Evolutionary conservation across 2,888 invertebrate genomes (phyloP).

Genomic region (Pseudeuparius sepicola): DNA sequence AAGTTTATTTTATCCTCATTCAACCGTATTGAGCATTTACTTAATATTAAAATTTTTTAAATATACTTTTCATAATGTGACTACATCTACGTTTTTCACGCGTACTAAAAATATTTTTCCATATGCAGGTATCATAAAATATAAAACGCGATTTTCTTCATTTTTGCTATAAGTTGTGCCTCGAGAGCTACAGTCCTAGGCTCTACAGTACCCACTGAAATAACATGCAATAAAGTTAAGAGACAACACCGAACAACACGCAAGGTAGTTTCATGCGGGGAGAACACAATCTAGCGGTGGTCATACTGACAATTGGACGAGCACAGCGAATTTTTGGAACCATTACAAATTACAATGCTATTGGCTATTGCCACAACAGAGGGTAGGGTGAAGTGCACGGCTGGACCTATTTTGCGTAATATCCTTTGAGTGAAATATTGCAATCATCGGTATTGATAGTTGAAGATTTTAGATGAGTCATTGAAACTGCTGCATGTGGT

Average conservation of each 20-base stretch:
- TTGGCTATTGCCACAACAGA: no score
- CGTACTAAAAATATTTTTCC: conserved; percentile 39
- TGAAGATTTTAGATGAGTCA: no score
- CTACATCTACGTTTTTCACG: conserved; percentile 35
- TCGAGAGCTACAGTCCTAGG: conserved; percentile 35
- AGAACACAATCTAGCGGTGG: conserved; percentile 32
- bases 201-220: conserved; percentile 38
- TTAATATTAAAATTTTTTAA: conserved; percentile 18
- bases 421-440: no score
- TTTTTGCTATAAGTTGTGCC: conserved; percentile 33
- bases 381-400: no score
- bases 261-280: conserved; percentile 22
- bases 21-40: conserved; percentile 31
- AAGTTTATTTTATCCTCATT: conserved; percentile 26
- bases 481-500: no score
- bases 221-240: conserved; percentile 34
- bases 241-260: conserved; percentile 32
- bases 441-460: no score
- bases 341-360: no score
- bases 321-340: no score
- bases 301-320: conserved; percentile 2
- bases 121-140: conserved; percentile 37
- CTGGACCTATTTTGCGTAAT: no score
- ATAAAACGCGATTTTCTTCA: conserved; percentile 36
- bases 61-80: conserved; percentile 30